Evolutionary conservation across 2,888 invertebrate species (phyloP), one percentile per base, ranked within the genome.

Genomic region (Notodonta ziczac): DNA sequence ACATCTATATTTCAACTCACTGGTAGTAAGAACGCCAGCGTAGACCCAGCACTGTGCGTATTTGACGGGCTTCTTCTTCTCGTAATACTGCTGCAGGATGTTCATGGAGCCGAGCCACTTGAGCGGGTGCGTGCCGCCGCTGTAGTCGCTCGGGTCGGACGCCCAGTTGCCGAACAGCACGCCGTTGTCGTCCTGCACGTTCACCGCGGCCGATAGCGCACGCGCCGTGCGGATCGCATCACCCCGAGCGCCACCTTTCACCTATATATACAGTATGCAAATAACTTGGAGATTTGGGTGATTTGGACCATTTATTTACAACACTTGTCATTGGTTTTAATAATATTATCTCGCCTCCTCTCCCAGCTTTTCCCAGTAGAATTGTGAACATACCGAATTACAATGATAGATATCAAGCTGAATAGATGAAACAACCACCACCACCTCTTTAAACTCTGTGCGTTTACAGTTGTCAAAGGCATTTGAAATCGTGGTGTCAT

Each of bases 1-100:
- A 42, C 9, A 9, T 42, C 35, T 35, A 53, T n/a, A 35, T 53
- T 24, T 24, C 1, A 24, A 82, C 90, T 89, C 87, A 97, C 97
- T 94, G 67, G 98, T 97, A 0, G 98, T 97, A 57, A 98, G 88
- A 24, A 98, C 97, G 0, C 98, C 99, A 4, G 98, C 96, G 81
- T 98, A 99, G 5, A 98, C 98, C 98, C 98, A 99, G 82, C 99
- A 99, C 78, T 99, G 99, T 0, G 98, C 98, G 83, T 97, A 99
- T 86, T 97, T 98, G 0, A 99, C 98, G 0, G 98, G 97, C 74
- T 96, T 97, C 81, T 97, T 97, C 60, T 96, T 97, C 72, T 96
- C 96, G 79, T 96, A 96, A 88, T 96, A 99, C 80, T 97, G 95
- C 83, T 98, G 97, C 13, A 99, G 86, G 69, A 99, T 98, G 67